phyloP scores from a whole-genome alignment of 1,140 invertebrate genomes.

The Sinella curviseta region DNA sequence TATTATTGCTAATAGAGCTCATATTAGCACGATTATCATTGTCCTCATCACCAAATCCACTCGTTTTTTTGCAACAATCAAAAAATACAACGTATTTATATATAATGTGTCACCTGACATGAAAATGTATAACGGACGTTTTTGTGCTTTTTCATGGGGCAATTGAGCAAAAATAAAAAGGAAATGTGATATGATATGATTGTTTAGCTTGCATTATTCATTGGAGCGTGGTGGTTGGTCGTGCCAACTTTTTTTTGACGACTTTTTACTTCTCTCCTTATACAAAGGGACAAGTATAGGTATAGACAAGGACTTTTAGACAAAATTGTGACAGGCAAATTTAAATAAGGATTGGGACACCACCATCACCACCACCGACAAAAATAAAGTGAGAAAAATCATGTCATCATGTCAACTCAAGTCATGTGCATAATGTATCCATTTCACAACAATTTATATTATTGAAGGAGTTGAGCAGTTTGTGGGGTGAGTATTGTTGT shows the following conservation, averaged over 20 bases:
- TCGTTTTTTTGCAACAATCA: neutral
- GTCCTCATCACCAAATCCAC: neutral
- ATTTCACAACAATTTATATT: conserved; percentile 15
- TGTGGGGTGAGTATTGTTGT: too few species aligned
- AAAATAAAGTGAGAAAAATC: conserved; percentile 15
- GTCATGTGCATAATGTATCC: neutral
- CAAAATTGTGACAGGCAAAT: too few species aligned
- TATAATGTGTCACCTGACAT: neutral
- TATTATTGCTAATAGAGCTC: neutral
- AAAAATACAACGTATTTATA: neutral
- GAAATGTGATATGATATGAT: neutral
- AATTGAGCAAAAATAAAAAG: neutral
- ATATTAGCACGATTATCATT: neutral
- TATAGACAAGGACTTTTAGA: too few species aligned
- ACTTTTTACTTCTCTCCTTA: neutral
- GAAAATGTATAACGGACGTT: neutral
- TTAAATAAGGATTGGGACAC: neutral
- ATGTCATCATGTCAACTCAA: conserved; percentile 16
- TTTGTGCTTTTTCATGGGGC: neutral
- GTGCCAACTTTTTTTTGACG: neutral
- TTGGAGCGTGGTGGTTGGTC: neutral
- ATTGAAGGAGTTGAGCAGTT: neutral
- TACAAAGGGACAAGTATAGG: neutral
- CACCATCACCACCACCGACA: too few species aligned
- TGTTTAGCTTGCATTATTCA: neutral